Evolutionary conservation across 2,113 vertebrate genomes (phyloP).

Genomic region (Xenotilapia caudafasciata): DNA sequence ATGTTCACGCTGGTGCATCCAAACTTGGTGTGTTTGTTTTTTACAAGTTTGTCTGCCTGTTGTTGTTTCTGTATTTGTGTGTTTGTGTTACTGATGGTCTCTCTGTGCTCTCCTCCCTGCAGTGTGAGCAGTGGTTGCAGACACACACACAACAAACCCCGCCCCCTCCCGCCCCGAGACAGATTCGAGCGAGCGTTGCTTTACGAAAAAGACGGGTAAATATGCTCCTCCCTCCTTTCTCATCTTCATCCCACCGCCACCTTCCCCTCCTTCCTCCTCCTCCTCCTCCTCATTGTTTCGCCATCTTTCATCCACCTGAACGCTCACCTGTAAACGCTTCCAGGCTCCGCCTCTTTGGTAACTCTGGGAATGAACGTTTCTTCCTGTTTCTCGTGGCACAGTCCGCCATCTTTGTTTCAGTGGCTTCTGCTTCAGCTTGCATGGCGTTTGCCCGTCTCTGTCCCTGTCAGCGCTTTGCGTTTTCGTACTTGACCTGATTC

Average conservation of each 20-base stretch:
- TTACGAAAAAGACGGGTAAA: constrained; percentile 54
- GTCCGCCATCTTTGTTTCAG: not conserved
- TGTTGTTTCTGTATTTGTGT: not conserved
- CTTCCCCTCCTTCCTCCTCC: not conserved
- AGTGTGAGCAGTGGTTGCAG: constrained; percentile 64
- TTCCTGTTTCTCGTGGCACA: not conserved
- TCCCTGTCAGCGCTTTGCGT: not conserved
- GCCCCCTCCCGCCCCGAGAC: constrained; percentile 32
- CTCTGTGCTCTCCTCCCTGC: constrained; percentile 50
- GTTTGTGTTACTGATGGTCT: constrained; percentile 44
- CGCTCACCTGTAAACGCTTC: not conserved
- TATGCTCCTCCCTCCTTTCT: constrained; percentile 38
- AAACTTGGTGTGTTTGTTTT: not conserved
- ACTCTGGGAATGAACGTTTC: not conserved
- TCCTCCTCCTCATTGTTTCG: not conserved
- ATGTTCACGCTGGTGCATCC: not conserved
- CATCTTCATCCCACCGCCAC: not conserved
- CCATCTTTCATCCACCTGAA: not conserved
- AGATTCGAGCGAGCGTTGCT: constrained; percentile 24
- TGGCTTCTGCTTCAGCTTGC: not conserved
- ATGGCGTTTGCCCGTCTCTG: not conserved
- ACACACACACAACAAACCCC: constrained; percentile 56
- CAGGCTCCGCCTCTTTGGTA: not conserved
- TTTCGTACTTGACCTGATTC: not conserved
- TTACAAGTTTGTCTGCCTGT: not conserved